These are phyloP conservation scores for Rhegmatorhina hoffmannsi DNA, from an alignment of 2,113 vertebrate species.

Conservation along the genomic window DNA sequence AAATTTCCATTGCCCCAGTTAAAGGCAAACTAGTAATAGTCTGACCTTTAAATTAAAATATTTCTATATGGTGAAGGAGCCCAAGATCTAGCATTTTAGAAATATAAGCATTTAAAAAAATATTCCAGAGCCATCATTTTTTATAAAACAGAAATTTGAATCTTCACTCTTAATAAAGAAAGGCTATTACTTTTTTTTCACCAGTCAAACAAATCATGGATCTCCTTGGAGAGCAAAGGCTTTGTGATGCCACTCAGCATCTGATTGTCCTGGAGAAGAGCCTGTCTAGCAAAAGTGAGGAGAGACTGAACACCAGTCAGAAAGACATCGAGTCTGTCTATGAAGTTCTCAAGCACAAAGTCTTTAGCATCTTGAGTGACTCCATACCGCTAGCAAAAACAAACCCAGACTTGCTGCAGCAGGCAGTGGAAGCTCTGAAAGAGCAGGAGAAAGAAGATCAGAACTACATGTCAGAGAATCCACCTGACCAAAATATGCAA, in stretches of 20 bases:
- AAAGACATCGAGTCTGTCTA: constrained; percentile 72
- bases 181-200: constrained; percentile 3
- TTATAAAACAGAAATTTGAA: neutral
- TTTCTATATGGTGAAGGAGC: neutral
- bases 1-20: neutral
- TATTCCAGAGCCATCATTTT: neutral
- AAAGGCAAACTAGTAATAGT: neutral
- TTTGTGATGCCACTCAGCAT: constrained; percentile 47
- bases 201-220: constrained; percentile 59
- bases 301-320: constrained; percentile 42
- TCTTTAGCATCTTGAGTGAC: constrained; percentile 68
- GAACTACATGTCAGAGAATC: constrained; percentile 19
- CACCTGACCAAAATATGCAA: neutral
- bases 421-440: constrained; percentile 78
- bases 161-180: neutral
- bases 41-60: neutral
- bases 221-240: constrained; percentile 48
- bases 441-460: constrained; percentile 83
- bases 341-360: constrained; percentile 54
- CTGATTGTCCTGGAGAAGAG: constrained; percentile 78
- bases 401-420: constrained; percentile 67
- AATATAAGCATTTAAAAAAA: neutral
- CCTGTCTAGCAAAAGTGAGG: constrained; percentile 38
- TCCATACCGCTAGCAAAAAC: constrained; percentile 58
- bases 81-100: neutral